These are phyloP conservation scores for Oscheius sp. DNA, from an alignment of 1,140 invertebrate species.

Conservation along the genomic window DNA sequence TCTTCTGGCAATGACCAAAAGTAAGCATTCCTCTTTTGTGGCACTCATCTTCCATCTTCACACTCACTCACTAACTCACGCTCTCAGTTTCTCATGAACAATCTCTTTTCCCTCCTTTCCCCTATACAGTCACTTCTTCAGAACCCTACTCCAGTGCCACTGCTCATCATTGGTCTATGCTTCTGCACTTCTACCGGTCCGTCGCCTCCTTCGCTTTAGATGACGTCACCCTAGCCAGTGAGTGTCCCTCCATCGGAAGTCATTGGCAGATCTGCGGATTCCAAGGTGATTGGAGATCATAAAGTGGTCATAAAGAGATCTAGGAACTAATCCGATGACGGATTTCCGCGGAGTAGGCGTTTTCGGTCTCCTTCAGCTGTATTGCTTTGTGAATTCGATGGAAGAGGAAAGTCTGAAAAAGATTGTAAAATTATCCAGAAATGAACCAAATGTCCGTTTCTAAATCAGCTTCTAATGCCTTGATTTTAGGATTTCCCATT, in stretches of 20 bases:
- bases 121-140: background rate
- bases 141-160: slow-evolving; percentile 16
- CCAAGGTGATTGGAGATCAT: slow-evolving; percentile 3
- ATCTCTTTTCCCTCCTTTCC: background rate
- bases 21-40: background rate
- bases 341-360: slow-evolving; percentile 14
- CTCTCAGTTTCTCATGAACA: background rate
- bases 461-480: background rate
- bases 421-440: background rate
- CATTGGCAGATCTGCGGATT: slow-evolving; percentile 27
- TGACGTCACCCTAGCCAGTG: background rate
- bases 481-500: slow-evolving; percentile 19
- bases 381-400: background rate
- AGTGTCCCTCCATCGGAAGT: slow-evolving; percentile 4
- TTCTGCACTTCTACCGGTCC: slow-evolving; percentile 20
- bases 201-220: background rate
- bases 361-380: slow-evolving; percentile 18
- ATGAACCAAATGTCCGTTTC: background rate
- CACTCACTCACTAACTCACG: background rate
- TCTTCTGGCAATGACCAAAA: slow-evolving; percentile 2
- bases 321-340: slow-evolving; percentile 17
- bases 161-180: slow-evolving; percentile 1
- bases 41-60: background rate
- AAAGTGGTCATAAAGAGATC: background rate
- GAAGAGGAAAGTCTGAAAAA: background rate